A percentile compares a stretch with the other conserved stretches of the same genome.
Conservation (phyloP, 1,140 invertebrate genomes). For the Zaprionus inermis region DNA sequence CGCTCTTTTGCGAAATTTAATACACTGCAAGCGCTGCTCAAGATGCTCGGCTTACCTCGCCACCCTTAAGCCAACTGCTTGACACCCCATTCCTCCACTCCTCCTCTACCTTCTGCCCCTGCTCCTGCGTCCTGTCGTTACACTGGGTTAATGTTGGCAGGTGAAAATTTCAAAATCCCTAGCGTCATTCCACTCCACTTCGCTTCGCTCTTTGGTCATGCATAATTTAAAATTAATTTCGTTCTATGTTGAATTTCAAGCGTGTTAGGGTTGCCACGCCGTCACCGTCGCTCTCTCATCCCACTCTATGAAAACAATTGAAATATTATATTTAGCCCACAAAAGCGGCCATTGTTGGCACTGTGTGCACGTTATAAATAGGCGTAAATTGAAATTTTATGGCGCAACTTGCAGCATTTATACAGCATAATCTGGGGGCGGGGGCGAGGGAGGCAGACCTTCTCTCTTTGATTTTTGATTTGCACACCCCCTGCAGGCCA, state of each 20-base stretch:
- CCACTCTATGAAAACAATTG: slow-evolving; percentile 17
- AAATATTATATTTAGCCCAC: slow-evolving; percentile 29
- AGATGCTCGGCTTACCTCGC: not conserved
- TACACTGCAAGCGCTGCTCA: slow-evolving; percentile 26
- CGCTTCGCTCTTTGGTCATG: slow-evolving; percentile 60
- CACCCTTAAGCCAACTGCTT: not conserved
- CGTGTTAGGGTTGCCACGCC: not conserved
- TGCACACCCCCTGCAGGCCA: slow-evolving; percentile 16
- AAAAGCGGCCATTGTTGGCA: slow-evolving; percentile 38
- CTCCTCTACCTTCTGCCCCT: slow-evolving; percentile 15
- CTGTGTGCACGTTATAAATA: slow-evolving; percentile 67
- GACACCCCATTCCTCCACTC: too few relatives aligned
- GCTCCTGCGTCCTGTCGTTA: not conserved
- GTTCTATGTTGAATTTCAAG: slow-evolving; percentile 67
- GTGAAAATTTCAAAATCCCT: slow-evolving; percentile 79
- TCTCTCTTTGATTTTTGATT: slow-evolving; percentile 62
- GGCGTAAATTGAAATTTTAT: slow-evolving; percentile 79
- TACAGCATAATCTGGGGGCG: too few relatives aligned
- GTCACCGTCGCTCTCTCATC: not conserved
- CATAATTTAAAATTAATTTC: slow-evolving; percentile 83
- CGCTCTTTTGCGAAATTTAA: slow-evolving; percentile 31
- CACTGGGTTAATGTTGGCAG: slow-evolving; percentile 75
- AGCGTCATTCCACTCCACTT: slow-evolving; percentile 41
- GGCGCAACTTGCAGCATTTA: slow-evolving; percentile 50
- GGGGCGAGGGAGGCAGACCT: too few relatives aligned